Conservation (phyloP, 2,888 invertebrate species). For the Tillus elongatus region DNA sequence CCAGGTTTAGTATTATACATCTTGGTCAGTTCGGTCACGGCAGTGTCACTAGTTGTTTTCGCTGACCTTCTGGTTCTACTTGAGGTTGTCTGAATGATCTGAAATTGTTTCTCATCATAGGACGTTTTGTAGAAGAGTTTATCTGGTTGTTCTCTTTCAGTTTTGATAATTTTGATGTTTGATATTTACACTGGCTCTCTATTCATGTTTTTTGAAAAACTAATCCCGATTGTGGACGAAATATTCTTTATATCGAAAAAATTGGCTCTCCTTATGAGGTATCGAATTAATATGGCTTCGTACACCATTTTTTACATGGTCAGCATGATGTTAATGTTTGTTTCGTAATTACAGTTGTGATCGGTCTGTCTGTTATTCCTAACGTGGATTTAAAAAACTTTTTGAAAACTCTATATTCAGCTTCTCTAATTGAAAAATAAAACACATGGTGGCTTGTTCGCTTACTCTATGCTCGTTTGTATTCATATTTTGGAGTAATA, state of each 20-base stretch:
- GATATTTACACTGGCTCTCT: background rate
- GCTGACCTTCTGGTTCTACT: background rate
- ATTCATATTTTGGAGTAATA: conserved; percentile 19
- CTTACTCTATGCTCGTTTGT: conserved; percentile 15
- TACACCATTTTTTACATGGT: conserved; percentile 18
- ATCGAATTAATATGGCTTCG: conserved; percentile 22
- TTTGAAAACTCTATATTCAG: conserved; percentile 16
- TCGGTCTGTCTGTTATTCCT: conserved; percentile 15
- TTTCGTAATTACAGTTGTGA: conserved; percentile 18
- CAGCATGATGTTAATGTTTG: conserved; percentile 11
- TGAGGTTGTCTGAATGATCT: background rate
- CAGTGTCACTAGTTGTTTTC: background rate
- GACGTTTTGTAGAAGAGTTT: background rate
- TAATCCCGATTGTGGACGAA: background rate
- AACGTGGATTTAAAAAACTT: conserved; percentile 17
- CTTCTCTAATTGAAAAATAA: conserved; percentile 15
- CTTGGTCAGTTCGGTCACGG: background rate
- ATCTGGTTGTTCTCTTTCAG: conserved; percentile 2
- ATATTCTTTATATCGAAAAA: background rate
- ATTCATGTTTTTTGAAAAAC: conserved; percentile 3
- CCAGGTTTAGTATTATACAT: background rate
- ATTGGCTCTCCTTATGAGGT: conserved; percentile 23
- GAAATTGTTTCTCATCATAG: background rate
- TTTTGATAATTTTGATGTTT: conserved; percentile 1
- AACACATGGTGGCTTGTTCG: conserved; percentile 18